A percentile compares a stretch with the other conserved stretches of the same genome.
Evolutionary conservation across 1,140 invertebrate species (phyloP).

Genomic region (Reticulitermes speratus): DNA sequence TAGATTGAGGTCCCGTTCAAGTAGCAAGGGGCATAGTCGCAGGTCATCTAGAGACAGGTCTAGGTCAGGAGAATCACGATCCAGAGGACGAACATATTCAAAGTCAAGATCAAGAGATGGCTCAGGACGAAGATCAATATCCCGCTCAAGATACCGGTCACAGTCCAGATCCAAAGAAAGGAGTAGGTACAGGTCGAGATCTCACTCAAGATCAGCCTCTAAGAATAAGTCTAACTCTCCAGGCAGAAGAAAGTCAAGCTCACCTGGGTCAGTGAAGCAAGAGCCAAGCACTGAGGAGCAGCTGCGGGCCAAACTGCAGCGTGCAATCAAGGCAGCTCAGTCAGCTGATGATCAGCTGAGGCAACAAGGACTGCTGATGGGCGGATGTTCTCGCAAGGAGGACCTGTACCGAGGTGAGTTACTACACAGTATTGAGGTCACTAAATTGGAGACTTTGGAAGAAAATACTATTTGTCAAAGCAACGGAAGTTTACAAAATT

Average conservation of each 20-base stretch:
- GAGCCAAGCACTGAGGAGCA: conserved; percentile 33
- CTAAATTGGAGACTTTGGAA: no score
- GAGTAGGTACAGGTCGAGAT: conserved; percentile 44
- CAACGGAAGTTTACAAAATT: no score
- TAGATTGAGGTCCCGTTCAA: conserved; percentile 43
- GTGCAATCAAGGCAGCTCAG: conserved; percentile 34
- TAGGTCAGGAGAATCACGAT: conserved; percentile 36
- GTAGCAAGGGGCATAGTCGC: conserved; percentile 46
- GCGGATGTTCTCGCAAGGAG: conserved; percentile 25
- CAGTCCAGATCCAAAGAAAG: conserved; percentile 46
- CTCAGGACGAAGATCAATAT: conserved; percentile 43
- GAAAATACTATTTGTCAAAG: no score
- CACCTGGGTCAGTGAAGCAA: background rate
- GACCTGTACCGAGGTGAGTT: conserved; percentile 28
- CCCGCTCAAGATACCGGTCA: conserved; percentile 44
- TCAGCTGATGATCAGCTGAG: conserved; percentile 34
- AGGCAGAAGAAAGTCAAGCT: background rate
- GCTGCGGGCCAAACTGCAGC: conserved; percentile 33
- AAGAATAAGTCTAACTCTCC: conserved; percentile 42
- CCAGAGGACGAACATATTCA: conserved; percentile 42
- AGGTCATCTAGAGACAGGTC: conserved; percentile 44
- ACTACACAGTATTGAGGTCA: background rate
- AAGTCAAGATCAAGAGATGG: conserved; percentile 45
- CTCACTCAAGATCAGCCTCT: conserved; percentile 42
- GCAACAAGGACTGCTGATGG: conserved; percentile 33